Evolutionary conservation across 2,888 invertebrate genomes (phyloP).

Genomic region (Drepana falcataria): DNA sequence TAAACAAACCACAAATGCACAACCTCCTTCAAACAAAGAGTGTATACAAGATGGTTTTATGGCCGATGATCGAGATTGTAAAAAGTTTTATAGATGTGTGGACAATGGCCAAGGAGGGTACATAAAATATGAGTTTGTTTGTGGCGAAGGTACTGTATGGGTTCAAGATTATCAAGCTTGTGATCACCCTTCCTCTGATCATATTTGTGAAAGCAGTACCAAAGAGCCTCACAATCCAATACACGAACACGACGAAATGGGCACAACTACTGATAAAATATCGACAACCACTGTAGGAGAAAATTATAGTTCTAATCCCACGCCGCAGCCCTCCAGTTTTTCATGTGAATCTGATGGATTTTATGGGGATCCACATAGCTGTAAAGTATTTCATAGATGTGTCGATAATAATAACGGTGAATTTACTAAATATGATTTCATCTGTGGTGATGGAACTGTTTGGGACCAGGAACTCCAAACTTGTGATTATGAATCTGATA

Average conservation of each 20-base stretch:
- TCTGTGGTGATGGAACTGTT: constrained; percentile 84
- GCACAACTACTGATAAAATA: constrained; percentile 14
- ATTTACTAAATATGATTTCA: constrained; percentile 82
- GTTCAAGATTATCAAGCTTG: constrained; percentile 34
- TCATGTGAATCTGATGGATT: constrained; percentile 82
- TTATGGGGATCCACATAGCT: constrained; percentile 81
- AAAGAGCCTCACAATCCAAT: constrained; percentile 9
- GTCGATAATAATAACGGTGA: constrained; percentile 79
- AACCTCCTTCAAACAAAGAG: constrained; percentile 1
- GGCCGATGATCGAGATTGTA: constrained; percentile 63
- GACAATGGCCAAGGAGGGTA: constrained; percentile 57
- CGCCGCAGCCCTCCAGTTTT: constrained; percentile 17
- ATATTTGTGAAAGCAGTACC: constrained; percentile 2
- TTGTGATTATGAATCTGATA: constrained; percentile 70
- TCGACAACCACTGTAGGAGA: constrained; percentile 12
- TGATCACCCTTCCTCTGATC: constrained; percentile 4
- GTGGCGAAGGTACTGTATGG: constrained; percentile 80
- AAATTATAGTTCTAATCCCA: constrained; percentile 11
- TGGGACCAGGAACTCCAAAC: constrained; percentile 77
- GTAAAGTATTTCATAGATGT: constrained; percentile 86
- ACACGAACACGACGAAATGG: constrained; percentile 18
- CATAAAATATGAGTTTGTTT: constrained; percentile 74
- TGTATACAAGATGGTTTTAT: constrained; percentile 73
- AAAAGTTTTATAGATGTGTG: constrained; percentile 74
- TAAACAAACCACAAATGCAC: not conserved